Conservation (phyloP, 2,113 vertebrate genomes). For the Murina feae region DNA sequence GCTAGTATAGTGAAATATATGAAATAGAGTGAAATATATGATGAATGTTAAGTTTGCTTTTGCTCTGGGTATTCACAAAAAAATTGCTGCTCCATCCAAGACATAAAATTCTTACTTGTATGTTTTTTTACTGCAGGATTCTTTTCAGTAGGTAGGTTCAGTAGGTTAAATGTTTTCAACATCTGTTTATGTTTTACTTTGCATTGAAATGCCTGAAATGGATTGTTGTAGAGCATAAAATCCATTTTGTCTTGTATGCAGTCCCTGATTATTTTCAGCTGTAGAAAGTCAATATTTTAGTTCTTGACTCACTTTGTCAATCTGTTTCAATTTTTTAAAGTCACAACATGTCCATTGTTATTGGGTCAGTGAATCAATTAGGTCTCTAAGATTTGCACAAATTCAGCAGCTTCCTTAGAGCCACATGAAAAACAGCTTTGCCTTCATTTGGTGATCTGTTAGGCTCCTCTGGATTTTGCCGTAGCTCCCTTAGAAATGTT, state of each 20-base stretch:
- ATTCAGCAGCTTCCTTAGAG: background rate
- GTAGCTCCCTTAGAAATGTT: background rate
- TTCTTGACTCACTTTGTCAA: constrained; percentile 6
- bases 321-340: constrained; percentile 58
- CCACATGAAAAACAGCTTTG: background rate
- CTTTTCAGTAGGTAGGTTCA: constrained; percentile 60
- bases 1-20: background rate
- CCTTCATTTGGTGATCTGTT: background rate
- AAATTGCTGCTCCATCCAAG: constrained; percentile 17
- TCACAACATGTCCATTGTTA: constrained; percentile 22
- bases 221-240: constrained; percentile 44
- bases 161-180: constrained; percentile 60
- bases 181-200: constrained; percentile 71
- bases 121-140: background rate
- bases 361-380: constrained; percentile 21
- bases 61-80: constrained; percentile 16
- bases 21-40: background rate
- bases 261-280: constrained; percentile 66
- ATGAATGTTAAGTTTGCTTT: constrained; percentile 31
- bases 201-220: constrained; percentile 55
- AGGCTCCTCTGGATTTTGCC: background rate
- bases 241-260: constrained; percentile 37
- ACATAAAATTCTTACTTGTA: background rate
- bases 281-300: constrained; percentile 31
- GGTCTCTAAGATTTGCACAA: background rate